Conservation (phyloP, 2,113 vertebrate species). For the Danionella cerebrum region DNA sequence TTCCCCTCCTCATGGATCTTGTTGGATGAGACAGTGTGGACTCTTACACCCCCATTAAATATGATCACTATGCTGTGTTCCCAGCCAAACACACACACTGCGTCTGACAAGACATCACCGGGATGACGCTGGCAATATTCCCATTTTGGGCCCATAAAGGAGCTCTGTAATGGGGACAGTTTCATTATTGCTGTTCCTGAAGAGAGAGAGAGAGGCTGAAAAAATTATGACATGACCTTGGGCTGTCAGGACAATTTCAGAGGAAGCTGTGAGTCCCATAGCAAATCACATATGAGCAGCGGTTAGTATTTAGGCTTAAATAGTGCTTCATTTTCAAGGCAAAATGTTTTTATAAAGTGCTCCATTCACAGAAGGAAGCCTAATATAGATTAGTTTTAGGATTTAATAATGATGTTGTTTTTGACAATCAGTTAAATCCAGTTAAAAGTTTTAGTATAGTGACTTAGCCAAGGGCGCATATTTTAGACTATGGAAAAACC, state of each 20-base stretch:
- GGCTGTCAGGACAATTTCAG: slow-evolving; percentile 33
- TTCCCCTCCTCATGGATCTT: not conserved
- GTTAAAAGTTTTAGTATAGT: too few relatives aligned
- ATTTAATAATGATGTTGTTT: too few relatives aligned
- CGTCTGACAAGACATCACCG: slow-evolving; percentile 13
- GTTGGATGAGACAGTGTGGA: not conserved
- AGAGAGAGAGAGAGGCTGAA: not conserved
- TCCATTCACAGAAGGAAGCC: too few relatives aligned
- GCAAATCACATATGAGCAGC: slow-evolving; percentile 25
- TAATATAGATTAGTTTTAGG: too few relatives aligned
- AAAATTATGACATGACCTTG: slow-evolving; percentile 37
- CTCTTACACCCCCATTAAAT: slow-evolving; percentile 23
- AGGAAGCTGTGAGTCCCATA: slow-evolving; percentile 13
- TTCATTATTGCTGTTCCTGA: slow-evolving; percentile 26
- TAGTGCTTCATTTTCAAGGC: slow-evolving; percentile 10
- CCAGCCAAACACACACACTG: slow-evolving; percentile 3
- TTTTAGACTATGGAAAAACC: too few relatives aligned
- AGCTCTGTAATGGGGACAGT: slow-evolving; percentile 19
- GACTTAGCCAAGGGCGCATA: too few relatives aligned
- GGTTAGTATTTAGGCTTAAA: not conserved
- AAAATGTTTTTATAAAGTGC: too few relatives aligned
- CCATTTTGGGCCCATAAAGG: slow-evolving; percentile 26
- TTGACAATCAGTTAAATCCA: too few relatives aligned
- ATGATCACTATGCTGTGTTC: slow-evolving; percentile 19
- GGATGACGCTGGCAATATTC: slow-evolving; percentile 24